Base-by-base conservation (phyloP, 2,113 vertebrate genomes). In the Copsychus sechellarum region DNA sequence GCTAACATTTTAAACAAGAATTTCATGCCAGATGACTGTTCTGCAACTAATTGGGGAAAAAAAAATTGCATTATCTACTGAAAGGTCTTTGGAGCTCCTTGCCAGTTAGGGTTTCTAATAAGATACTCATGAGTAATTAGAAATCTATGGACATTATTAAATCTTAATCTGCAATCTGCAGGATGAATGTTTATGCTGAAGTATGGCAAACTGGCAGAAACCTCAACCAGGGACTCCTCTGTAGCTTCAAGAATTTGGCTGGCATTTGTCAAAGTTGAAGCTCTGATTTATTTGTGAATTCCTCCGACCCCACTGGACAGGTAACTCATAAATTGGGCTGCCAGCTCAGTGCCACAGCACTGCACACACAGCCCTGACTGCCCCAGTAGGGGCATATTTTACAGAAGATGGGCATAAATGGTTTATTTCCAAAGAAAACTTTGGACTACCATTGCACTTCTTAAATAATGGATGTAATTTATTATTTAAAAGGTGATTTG, bases 141-240 rank as follows among this genome's bases (percentile, higher is more conserved):
- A 94, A 96, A 96, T 86, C 91, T 70, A 81, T 66, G 94, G 36
- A 79, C 42, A 51, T 62, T 82, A 95, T 97, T 95, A 97, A 97
- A 97, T 95, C 74, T 92, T 85, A 81, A 96, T 96, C 71, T 94
- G 84, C 50, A 90, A 86, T 82, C 74, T 95, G 78, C 43, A 96
- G 73, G 84, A 97, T 81, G 78, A 94, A 95, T 58, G 53, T 94
- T 96, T 81, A 45, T 40, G 69, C 50, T 50, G 61, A 88, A 65
- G 51, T 26, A 62, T 0, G 1, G 60, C 38, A 90, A 87, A 83
- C 78, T 43, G 82, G 70, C n/a, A 92, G 57, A 77, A 31, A 83
- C 20, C 23, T 83, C 71, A 38, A 47, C 5, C 71, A 36, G 90
- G 89, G 62, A 69, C 65, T 47, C 50, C 61, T 86, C 51, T 74